These are phyloP conservation scores for Melanotus villosus DNA, from an alignment of 2,888 invertebrate species.

Conservation along the genomic window DNA sequence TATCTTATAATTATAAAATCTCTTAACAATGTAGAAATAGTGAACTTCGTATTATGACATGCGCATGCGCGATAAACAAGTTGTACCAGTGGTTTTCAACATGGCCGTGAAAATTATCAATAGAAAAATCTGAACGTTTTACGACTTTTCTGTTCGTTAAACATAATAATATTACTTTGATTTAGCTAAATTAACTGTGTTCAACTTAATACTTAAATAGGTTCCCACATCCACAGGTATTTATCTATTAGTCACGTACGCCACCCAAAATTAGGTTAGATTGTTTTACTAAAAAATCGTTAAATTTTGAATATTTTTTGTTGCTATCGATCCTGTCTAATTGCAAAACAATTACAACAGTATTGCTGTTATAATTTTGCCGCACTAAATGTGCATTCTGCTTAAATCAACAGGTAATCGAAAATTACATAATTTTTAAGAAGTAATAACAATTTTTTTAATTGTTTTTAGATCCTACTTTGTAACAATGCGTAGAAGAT, in stretches of 20 bases:
- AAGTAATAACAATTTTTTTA: not conserved
- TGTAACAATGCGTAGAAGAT: slow-evolving; percentile 22
- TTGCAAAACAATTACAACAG: not conserved
- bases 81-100: slow-evolving; percentile 17
- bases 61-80: slow-evolving; percentile 2
- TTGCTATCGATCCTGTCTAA: not conserved
- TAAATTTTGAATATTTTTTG: slow-evolving; percentile 16
- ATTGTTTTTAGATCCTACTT: not conserved
- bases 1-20: too few relatives aligned
- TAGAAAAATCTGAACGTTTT: not conserved
- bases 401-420: not conserved
- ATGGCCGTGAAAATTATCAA: slow-evolving; percentile 21
- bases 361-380: not conserved
- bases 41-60: not conserved
- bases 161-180: too few relatives aligned
- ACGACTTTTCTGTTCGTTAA: too few relatives aligned
- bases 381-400: not conserved
- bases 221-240: too few relatives aligned
- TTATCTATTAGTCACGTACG: slow-evolving; percentile 15
- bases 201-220: too few relatives aligned
- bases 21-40: not conserved
- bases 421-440: slow-evolving; percentile 3
- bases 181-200: too few relatives aligned
- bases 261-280: slow-evolving; percentile 32
- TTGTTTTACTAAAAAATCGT: slow-evolving; percentile 21